Conservation (phyloP, 1,140 invertebrate species). For the Anthonomus grandis region DNA sequence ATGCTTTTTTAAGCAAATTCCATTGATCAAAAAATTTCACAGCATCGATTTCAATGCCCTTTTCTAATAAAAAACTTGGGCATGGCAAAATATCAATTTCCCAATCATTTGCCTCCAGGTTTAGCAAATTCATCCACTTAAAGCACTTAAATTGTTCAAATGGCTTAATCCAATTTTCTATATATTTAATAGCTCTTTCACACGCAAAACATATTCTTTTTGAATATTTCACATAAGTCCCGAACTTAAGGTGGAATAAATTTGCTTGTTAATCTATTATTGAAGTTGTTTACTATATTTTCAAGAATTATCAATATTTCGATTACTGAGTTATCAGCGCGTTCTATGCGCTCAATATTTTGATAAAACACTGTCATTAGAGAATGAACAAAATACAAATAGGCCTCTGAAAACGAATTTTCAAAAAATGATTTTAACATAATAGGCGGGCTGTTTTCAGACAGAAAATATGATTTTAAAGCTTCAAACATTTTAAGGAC, state of each 20-base stretch:
- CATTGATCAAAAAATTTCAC: too few relatives aligned
- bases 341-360: slow-evolving; percentile 19
- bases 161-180: too few relatives aligned
- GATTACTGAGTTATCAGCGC: slow-evolving; percentile 15
- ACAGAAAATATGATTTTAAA: slow-evolving; percentile 19
- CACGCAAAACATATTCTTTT: background rate
- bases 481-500: slow-evolving; percentile 19
- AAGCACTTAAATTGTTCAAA: background rate
- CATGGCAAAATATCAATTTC: background rate
- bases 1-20: too few relatives aligned
- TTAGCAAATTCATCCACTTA: background rate
- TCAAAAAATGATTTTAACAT: slow-evolving; percentile 27
- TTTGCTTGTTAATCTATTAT: slow-evolving; percentile 5
- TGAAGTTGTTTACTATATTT: too few relatives aligned
- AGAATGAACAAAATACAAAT: slow-evolving; percentile 23
- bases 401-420: slow-evolving; percentile 23
- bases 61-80: too few relatives aligned
- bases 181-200: background rate
- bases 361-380: slow-evolving; percentile 15
- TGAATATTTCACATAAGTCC: too few relatives aligned
- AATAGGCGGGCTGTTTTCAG: slow-evolving; percentile 10
- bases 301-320: too few relatives aligned
- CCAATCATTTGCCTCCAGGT: background rate
- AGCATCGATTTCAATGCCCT: background rate
- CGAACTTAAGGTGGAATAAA: slow-evolving; percentile 5